Evolutionary conservation across 2,888 invertebrate species (phyloP).

Genomic region (Sabatieria punctata): DNA sequence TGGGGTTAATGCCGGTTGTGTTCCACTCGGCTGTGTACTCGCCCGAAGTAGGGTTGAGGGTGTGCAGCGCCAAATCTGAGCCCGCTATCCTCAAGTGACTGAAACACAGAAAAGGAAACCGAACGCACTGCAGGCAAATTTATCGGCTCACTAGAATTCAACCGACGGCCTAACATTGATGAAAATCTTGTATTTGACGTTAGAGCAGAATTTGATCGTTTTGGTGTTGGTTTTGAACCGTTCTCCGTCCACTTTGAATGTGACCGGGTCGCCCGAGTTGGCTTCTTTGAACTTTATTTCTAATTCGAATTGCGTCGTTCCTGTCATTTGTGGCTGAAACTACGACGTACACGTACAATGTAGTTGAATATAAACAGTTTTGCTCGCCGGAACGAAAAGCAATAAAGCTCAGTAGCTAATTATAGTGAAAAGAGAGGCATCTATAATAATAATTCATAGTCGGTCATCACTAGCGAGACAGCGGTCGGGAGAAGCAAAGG

Average conservation of each 20-base stretch:
- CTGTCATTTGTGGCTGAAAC: no score
- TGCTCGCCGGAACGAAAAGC: no score
- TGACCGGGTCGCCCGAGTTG: constrained; percentile 18
- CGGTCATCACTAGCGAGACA: no score
- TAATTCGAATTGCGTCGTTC: no score
- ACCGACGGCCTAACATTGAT: constrained; percentile 18
- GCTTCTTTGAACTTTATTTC: constrained; percentile 14
- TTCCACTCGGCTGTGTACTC: constrained; percentile 16
- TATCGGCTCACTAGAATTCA: constrained; percentile 20
- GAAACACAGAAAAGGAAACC: constrained; percentile 5
- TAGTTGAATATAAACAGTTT: no score
- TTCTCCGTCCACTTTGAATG: constrained; percentile 26
- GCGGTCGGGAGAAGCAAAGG: no score
- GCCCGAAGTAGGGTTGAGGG: constrained; percentile 1
- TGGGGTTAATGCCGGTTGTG: constrained; percentile 19
- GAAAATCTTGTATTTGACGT: constrained; percentile 20
- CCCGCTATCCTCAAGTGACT: constrained; percentile 19
- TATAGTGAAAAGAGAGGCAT: no score
- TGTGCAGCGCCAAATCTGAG: constrained; percentile 15
- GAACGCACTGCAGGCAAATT: neutral
- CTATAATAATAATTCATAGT: no score
- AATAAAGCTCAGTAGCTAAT: no score
- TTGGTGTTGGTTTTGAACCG: constrained; percentile 21
- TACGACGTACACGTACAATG: no score
- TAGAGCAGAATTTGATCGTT: constrained; percentile 22